A percentile compares a stretch with the other conserved stretches of the same genome.
These are phyloP conservation scores for Clostera curtula DNA, from an alignment of 2,888 invertebrate genomes.

Conservation along the genomic window DNA sequence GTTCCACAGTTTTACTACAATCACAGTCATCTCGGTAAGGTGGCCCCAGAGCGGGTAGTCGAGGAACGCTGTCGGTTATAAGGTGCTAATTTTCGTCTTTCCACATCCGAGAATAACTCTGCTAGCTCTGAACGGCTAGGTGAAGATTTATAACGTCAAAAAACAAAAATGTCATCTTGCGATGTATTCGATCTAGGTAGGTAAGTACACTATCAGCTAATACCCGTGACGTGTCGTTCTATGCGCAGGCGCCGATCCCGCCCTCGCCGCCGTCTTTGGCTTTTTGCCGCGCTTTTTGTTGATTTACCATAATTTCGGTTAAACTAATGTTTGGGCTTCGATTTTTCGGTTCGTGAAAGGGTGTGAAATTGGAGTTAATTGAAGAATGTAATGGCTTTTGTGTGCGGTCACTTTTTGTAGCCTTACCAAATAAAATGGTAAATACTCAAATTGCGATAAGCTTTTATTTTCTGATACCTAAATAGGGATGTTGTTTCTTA, in stretches of 20 bases:
- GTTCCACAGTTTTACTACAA: too few species aligned
- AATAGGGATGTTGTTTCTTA: too few species aligned
- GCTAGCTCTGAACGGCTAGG: too few species aligned
- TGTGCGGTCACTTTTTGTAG: constrained; percentile 57
- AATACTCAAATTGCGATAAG: constrained; percentile 16
- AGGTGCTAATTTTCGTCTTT: too few species aligned
- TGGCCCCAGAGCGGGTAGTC: too few species aligned
- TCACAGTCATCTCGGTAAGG: too few species aligned
- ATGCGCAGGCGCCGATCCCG: constrained; percentile 37
- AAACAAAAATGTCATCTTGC: too few species aligned
- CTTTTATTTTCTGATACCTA: constrained; percentile 17
- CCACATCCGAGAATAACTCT: too few species aligned
- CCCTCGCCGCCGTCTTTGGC: constrained; percentile 37
- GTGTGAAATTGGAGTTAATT: constrained; percentile 73
- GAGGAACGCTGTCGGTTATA: too few species aligned
- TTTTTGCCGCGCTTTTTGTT: constrained; percentile 64
- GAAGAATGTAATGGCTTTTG: constrained; percentile 66
- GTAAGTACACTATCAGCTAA: not conserved
- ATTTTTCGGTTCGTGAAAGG: constrained; percentile 74
- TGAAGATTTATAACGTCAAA: too few species aligned
- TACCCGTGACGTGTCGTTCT: constrained; percentile 6
- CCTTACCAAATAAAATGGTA: constrained; percentile 18
- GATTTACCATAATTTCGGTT: constrained; percentile 68
- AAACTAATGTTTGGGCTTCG: constrained; percentile 74
- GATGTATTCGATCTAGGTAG: too few species aligned